Evolutionary conservation across 2,888 invertebrate species (phyloP).

Genomic region (Slavum lentiscoides): DNA sequence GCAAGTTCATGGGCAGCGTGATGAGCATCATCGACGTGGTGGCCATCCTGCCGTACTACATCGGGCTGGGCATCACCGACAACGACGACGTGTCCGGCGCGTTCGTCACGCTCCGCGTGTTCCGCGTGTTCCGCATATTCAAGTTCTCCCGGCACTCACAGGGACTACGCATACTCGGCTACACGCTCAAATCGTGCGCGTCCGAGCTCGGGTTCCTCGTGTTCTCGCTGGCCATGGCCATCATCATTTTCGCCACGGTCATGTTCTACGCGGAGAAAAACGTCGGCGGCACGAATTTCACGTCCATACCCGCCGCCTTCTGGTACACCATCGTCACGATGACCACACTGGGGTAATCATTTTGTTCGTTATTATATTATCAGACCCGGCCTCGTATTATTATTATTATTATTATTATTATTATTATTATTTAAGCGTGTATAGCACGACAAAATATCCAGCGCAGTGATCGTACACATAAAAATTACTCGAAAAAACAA

Average conservation of each 20-base stretch:
- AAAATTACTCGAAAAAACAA: too few species aligned
- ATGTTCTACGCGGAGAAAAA: conserved; percentile 99
- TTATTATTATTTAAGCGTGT: too few species aligned
- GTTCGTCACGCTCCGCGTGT: conserved; percentile 97
- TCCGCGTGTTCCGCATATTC: conserved; percentile 99
- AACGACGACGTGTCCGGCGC: conserved; percentile 99
- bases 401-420: too few species aligned
- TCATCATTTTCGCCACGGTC: conserved; percentile 99
- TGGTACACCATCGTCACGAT: conserved; percentile 99
- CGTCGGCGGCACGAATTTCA: conserved; percentile 94
- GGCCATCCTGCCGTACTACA: conserved; percentile 98
- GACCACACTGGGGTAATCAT: conserved; percentile 90
- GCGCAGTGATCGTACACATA: too few species aligned
- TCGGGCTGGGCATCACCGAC: conserved; percentile 95
- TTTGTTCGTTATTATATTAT: too few species aligned
- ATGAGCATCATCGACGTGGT: conserved; percentile 99
- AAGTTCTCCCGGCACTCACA: conserved; percentile 99
- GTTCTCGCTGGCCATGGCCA: conserved; percentile 99
- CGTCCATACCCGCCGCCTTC: conserved; percentile 98
- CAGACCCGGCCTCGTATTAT: too few species aligned
- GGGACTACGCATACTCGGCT: conserved; percentile 96
- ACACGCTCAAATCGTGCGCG: conserved; percentile 98
- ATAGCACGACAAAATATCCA: too few species aligned
- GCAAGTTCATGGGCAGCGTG: conserved; percentile 95
- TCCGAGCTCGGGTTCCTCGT: conserved; percentile 98